A percentile compares a stretch with the other conserved stretches of the same genome.
Conservation (phyloP, 2,113 vertebrate species). For the Phrynosoma platyrhinos region DNA sequence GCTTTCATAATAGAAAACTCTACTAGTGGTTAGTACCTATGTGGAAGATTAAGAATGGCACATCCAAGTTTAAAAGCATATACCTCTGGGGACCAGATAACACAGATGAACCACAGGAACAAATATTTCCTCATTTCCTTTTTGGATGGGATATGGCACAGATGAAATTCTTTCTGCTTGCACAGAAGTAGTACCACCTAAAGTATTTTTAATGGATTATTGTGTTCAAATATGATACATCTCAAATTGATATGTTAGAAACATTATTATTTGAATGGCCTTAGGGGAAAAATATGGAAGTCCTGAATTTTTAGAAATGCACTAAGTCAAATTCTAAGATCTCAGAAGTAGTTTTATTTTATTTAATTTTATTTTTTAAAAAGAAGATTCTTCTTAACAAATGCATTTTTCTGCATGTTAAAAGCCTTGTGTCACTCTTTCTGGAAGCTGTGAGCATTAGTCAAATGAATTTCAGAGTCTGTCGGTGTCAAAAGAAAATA, state of each 20-base stretch:
- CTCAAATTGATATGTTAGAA: not conserved
- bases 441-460: constrained; percentile 33
- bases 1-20: not conserved
- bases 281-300: not conserved
- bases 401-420: constrained; percentile 18
- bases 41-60: not conserved
- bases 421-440: constrained; percentile 1
- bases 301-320: not conserved
- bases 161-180: not conserved
- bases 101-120: not conserved
- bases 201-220: too few species aligned
- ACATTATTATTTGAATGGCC: not conserved
- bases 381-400: not conserved
- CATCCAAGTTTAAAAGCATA: not conserved
- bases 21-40: not conserved
- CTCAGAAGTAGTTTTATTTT: not conserved
- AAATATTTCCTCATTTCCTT: not conserved
- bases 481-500: constrained; percentile 59
- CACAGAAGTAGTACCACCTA: not conserved
- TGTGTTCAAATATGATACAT: too few species aligned
- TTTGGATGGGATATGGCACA: not conserved
- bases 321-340: not conserved
- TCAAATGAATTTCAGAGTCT: constrained; percentile 59
- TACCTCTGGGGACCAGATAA: not conserved
- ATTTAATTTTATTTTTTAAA: not conserved